Percentiles rank a stretch among this genome's conserved stretches.
Conservation (phyloP, 2,888 invertebrate species). For the Noctua pronuba region DNA sequence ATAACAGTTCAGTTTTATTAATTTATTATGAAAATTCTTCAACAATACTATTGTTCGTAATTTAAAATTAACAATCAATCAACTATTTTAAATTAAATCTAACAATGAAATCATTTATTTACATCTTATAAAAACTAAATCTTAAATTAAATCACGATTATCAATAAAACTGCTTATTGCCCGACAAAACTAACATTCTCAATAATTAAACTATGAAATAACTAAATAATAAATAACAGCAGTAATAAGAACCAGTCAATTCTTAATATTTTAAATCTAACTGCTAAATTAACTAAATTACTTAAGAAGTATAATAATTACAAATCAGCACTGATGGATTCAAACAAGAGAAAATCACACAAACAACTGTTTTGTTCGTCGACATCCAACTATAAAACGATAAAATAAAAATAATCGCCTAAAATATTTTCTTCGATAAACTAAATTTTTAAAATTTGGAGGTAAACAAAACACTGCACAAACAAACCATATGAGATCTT, state of each 20-base stretch:
- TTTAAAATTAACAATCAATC: conserved; percentile 53
- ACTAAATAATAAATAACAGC: conserved; percentile 89
- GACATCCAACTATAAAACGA: conserved; percentile 78
- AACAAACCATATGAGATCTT: conserved; percentile 90
- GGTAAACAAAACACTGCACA: conserved; percentile 90
- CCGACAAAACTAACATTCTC: conserved; percentile 67
- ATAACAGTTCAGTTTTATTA: conserved; percentile 28
- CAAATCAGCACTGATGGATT: conserved; percentile 75
- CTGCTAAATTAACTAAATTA: conserved; percentile 56
- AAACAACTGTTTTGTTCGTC: conserved; percentile 73
- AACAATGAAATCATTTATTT: conserved; percentile 56
- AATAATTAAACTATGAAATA: conserved; percentile 69
- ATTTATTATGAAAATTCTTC: conserved; percentile 13
- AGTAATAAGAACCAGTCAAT: conserved; percentile 83
- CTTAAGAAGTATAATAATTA: conserved; percentile 63
- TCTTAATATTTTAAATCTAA: conserved; percentile 69
- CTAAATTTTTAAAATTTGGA: conserved; percentile 88
- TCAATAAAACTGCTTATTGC: conserved; percentile 72
- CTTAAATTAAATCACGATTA: conserved; percentile 76
- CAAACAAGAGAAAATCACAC: conserved; percentile 70
- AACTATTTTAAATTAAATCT: conserved; percentile 53
- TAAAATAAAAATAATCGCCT: conserved; percentile 71
- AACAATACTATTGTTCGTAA: conserved; percentile 32
- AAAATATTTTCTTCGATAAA: conserved; percentile 62
- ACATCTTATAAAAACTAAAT: conserved; percentile 43